Evolutionary conservation across 1,140 invertebrate species (phyloP), one percentile per base, ranked within the genome.

Genomic region (Melitaea cinxia): DNA sequence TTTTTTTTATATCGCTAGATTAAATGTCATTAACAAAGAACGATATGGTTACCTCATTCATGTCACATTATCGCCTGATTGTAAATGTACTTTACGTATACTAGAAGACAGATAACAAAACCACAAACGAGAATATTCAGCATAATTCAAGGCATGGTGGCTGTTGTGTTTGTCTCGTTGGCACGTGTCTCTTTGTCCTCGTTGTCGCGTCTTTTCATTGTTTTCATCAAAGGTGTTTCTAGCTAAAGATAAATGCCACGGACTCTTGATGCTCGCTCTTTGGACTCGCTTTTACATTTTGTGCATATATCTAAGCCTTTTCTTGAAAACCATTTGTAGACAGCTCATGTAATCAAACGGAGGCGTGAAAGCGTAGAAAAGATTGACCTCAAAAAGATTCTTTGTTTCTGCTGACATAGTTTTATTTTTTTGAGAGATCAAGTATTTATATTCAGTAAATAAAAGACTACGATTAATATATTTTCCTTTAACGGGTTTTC

Each of bases 301-400:
- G 39, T 58, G 55, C 39, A 58, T 47, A 47, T 58, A 7, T 47
- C 23, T 47, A 58, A 39, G n/a, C 37, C 26, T 57, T 58, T 58
- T 47, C 24, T 28, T 39, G 39, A 37, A 58, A 47, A 57, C 37
- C 23, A 58, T 58, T 58, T 30, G 55, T 19, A 28, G 49, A 52
- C 49, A 47, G 55, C 24, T 30, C 52, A 54, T 54, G 55, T 58
- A 58, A 52, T 52, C 49, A 52, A 52, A 58, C 55, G 39, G 39
- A 45, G 15, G 9, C 39, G 55, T 58, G 39, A 14, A 45, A 58
- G 39, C 49, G 49, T 15, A 15, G 21, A 56, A 10, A 23, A 24
- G 37, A 58, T 58, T 58, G 52, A 54, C 28, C 52, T 54, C 39
- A 42, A 49, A 56, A 56, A 42, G 37, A 15, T 39, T 21, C 19